Conservation (phyloP, 1,140 invertebrate genomes). For the Saccostrea echinata region DNA sequence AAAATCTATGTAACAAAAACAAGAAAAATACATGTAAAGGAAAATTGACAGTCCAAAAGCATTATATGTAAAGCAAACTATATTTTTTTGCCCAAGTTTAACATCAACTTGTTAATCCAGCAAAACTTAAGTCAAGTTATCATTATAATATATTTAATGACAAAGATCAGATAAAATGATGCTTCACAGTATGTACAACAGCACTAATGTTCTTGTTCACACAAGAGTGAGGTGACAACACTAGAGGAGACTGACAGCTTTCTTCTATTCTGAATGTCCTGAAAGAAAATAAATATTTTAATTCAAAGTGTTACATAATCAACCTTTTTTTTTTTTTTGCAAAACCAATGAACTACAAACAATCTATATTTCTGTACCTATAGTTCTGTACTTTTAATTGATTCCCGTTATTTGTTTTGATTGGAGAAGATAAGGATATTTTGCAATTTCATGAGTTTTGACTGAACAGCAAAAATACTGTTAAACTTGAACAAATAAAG, state of each 20-base stretch:
- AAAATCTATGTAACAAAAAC: no score
- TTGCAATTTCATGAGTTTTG: no score
- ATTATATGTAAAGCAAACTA: no score
- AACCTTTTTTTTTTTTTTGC: background rate
- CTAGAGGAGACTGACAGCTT: background rate
- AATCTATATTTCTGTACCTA: background rate
- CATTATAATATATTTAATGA: background rate
- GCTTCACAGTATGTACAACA: background rate
- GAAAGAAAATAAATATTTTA: conserved; percentile 6
- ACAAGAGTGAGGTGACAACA: background rate
- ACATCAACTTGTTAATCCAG: no score
- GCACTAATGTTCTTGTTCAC: conserved; percentile 1
- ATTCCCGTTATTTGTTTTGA: no score
- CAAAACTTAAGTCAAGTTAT: no score
- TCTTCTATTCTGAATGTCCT: background rate
- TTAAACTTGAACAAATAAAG: no score
- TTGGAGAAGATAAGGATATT: no score
- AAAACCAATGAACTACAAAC: background rate
- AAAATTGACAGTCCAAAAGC: no score
- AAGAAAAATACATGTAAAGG: no score
- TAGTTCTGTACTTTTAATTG: no score
- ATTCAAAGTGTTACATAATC: background rate
- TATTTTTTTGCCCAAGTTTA: no score
- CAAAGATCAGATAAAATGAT: conserved; percentile 12
- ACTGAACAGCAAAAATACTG: background rate